Evolutionary conservation across 2,113 vertebrate species (phyloP).

Genomic region (Salminus brasiliensis): DNA sequence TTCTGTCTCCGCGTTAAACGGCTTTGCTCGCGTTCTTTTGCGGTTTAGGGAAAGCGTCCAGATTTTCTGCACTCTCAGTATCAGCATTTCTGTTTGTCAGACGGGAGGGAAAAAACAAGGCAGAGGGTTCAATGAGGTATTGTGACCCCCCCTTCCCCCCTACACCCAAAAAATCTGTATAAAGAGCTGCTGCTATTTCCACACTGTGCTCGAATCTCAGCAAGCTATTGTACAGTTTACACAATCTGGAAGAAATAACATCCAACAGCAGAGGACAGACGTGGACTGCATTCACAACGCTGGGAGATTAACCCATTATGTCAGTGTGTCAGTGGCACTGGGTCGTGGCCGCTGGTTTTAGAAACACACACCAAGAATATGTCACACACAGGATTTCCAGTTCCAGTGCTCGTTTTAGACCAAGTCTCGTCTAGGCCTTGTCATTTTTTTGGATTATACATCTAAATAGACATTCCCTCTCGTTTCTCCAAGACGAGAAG

Average conservation of each 20-base stretch:
- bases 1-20: conserved; percentile 21
- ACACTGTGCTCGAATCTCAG: not conserved
- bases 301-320: conserved; percentile 72
- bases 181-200: conserved; percentile 13
- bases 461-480: conserved; percentile 9
- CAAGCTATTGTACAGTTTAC: conserved; percentile 68
- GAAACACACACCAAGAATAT: not conserved
- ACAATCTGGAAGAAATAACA: conserved; percentile 70
- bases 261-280: conserved; percentile 66
- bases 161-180: conserved; percentile 27
- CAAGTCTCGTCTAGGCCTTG: not conserved
- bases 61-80: conserved; percentile 11
- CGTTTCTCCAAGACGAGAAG: conserved; percentile 4
- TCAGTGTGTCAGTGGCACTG: conserved; percentile 49
- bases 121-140: not conserved
- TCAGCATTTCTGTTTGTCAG: conserved; percentile 39
- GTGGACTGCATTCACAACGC: conserved; percentile 60
- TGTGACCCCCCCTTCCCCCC: not conserved
- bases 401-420: not conserved
- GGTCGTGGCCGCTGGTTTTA: not conserved
- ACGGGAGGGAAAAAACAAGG: conserved; percentile 22
- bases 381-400: not conserved
- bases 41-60: conserved; percentile 16
- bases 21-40: not conserved
- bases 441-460: not conserved